These are phyloP conservation scores for Lampropteryx suffumata DNA, from an alignment of 2,888 invertebrate genomes.

Conservation along the genomic window DNA sequence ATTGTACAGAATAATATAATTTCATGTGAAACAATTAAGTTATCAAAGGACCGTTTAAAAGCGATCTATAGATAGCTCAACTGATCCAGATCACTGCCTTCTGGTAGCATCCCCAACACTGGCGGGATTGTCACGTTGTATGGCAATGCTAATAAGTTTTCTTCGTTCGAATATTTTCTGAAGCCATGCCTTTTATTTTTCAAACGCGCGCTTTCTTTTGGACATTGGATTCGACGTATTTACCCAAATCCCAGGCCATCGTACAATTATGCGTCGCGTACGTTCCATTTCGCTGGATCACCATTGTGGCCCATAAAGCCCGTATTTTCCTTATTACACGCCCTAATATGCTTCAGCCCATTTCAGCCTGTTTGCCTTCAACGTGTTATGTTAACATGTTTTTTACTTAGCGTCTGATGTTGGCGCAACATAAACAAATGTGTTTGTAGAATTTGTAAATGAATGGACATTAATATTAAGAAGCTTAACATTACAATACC, in stretches of 20 bases:
- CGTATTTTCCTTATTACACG: constrained; percentile 61
- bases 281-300: constrained; percentile 68
- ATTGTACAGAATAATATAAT: too few species aligned
- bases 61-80: too few species aligned
- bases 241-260: background rate
- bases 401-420: constrained; percentile 37
- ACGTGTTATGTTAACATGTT: constrained; percentile 48
- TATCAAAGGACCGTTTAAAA: too few species aligned
- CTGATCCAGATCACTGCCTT: too few species aligned
- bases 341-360: constrained; percentile 58
- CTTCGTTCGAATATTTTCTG: too few species aligned
- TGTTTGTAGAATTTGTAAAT: background rate
- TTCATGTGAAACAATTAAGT: too few species aligned
- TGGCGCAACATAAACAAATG: constrained; percentile 24
- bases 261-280: constrained; percentile 34
- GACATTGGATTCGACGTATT: background rate
- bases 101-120: too few species aligned
- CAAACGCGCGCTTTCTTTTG: background rate
- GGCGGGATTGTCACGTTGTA: too few species aligned
- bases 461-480: background rate
- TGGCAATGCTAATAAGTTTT: too few species aligned
- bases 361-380: constrained; percentile 56
- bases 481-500: too few species aligned
- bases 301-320: constrained; percentile 55
- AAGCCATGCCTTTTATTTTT: too few species aligned